A percentile compares a stretch with the other conserved stretches of the same genome.
Conservation (phyloP, 2,113 vertebrate species). For the Aegotheles bennettii region DNA sequence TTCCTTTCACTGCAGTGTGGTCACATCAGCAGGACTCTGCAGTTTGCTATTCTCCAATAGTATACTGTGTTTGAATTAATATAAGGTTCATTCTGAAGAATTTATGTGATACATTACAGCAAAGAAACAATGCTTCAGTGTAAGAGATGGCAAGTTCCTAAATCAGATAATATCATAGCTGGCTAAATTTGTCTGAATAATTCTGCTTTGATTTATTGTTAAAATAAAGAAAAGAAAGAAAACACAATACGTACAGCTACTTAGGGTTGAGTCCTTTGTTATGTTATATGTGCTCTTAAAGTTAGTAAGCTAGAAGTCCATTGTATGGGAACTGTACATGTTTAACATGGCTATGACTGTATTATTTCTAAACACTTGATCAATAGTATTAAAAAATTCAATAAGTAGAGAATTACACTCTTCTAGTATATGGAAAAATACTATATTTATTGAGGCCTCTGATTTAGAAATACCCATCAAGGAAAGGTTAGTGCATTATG, state of each 20-base stretch:
- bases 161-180: neutral
- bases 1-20: neutral
- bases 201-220: neutral
- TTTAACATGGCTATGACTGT: neutral
- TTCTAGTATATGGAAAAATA: neutral
- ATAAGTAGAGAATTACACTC: neutral
- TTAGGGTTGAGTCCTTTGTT: neutral
- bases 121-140: neutral
- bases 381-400: neutral
- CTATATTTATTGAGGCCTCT: neutral
- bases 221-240: neutral
- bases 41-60: neutral
- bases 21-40: neutral
- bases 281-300: neutral
- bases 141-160: neutral
- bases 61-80: neutral
- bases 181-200: neutral
- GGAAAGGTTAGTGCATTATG: neutral
- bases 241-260: neutral
- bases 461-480: neutral
- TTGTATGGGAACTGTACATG: neutral
- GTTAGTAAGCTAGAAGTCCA: neutral
- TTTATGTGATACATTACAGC: neutral
- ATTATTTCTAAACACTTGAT: neutral
- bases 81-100: neutral